phyloP scores from a whole-genome alignment of 2,888 invertebrate genomes.

The Chelonus formosanus region DNA sequence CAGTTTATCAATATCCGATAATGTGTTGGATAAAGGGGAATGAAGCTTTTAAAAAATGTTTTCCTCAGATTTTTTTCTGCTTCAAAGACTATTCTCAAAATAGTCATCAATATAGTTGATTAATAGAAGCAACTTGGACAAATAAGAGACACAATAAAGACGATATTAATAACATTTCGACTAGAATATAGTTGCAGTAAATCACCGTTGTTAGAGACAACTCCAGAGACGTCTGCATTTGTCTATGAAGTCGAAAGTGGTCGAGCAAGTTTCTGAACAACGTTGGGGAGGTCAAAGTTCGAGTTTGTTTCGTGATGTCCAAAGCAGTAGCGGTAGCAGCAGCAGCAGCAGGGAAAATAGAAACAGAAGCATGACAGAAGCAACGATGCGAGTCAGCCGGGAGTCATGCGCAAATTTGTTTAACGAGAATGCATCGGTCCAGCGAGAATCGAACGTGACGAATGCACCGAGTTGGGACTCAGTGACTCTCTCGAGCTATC shows the following conservation, averaged over 20 bases:
- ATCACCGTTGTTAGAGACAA: constrained; percentile 29
- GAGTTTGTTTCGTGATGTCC: constrained; percentile 9
- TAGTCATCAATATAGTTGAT: too few relatives aligned
- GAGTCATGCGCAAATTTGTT: constrained; percentile 30
- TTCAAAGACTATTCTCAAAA: too few relatives aligned
- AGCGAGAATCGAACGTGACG: constrained; percentile 33
- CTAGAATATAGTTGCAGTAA: constrained; percentile 16
- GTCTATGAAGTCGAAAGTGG: constrained; percentile 28
- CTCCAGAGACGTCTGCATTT: constrained; percentile 14
- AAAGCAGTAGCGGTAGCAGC: background rate
- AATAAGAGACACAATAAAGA: background rate
- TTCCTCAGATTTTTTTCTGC: too few relatives aligned
- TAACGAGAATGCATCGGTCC: constrained; percentile 33
- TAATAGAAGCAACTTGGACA: too few relatives aligned
- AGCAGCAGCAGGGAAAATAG: constrained; percentile 6
- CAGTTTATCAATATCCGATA: background rate
- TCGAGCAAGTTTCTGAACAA: constrained; percentile 25
- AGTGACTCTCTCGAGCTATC: constrained; percentile 18
- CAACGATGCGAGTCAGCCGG: constrained; percentile 19
- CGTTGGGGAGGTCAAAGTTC: constrained; percentile 27
- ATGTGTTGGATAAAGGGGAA: background rate
- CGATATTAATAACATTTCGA: constrained; percentile 18
- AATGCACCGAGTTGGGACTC: constrained; percentile 19
- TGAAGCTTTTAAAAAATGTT: too few relatives aligned
- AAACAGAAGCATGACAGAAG: constrained; percentile 6